Percentiles rank a stretch among this genome's conserved stretches.
Evolutionary conservation across 2,797 vertebrate species (phyloP).

Genomic region (Tolypeutes matacus): DNA sequence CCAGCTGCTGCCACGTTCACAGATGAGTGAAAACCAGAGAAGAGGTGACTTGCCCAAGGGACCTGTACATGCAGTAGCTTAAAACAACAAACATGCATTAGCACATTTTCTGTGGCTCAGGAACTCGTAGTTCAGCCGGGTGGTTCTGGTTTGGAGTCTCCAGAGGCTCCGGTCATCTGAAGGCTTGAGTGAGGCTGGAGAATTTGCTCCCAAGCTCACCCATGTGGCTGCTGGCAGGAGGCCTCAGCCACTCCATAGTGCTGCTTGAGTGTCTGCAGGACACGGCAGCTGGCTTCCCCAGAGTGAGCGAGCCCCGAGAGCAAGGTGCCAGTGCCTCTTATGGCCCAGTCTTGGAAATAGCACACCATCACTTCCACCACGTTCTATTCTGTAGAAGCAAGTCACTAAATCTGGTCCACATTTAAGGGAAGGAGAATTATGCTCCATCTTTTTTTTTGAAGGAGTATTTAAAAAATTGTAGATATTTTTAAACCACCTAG

Average conservation of each 20-base stretch:
- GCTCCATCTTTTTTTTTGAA: constrained; percentile 46
- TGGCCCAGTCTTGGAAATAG: background rate
- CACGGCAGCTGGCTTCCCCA: background rate
- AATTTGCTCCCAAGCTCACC: background rate
- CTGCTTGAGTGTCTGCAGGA: background rate
- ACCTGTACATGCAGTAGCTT: background rate
- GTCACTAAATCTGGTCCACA: background rate
- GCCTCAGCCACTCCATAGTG: background rate
- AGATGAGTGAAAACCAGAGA: background rate
- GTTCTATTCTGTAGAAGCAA: background rate
- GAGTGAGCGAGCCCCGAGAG: background rate
- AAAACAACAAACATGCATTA: background rate
- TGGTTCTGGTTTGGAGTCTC: background rate
- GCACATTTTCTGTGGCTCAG: background rate
- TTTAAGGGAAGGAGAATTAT: background rate
- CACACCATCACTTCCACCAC: background rate
- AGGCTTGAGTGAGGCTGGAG: background rate
- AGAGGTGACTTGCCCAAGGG: background rate
- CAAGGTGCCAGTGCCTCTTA: too few relatives aligned
- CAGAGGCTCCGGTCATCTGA: background rate
- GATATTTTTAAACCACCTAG: background rate
- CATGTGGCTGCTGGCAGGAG: background rate
- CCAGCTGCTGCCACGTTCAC: background rate
- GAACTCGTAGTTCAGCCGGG: background rate
- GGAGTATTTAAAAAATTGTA: background rate